Base-by-base conservation (phyloP, 2,888 invertebrate genomes). In the Pyralis farinalis region DNA sequence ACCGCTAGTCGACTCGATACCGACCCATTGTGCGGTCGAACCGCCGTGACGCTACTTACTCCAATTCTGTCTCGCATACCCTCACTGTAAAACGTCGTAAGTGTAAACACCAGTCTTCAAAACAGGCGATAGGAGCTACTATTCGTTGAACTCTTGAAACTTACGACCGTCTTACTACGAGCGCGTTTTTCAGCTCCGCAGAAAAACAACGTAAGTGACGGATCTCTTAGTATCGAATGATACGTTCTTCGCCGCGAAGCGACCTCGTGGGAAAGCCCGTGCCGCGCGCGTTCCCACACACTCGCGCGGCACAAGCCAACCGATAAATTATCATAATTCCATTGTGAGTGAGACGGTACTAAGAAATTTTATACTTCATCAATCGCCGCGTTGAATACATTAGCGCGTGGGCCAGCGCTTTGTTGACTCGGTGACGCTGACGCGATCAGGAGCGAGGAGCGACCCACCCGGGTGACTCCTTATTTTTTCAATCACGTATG, bases 291-390 rank as follows among this genome's bases (percentile, higher is more conserved):
- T 90, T 89, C 90, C 90, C 90, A 90, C 89, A 87, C 87, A 87
- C 87, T 81, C 81, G 77, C 76, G 80, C 85, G 85, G 87, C 86
- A 88, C 87, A 84, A 86, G 88, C 85, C 85, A 89, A 84, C 79
- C 87, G 88, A 88, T 88, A 88, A 87, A 88, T 88, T 87, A 88
- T 87, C 88, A 88, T 88, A 88, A 88, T 87, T 87, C 87, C 84
- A 88, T 88, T 88, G 88, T 88, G 86, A 85, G 84, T 84, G 86
- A 85, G 87, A 86, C 87, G 85, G 81, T 88, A 86, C 87, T 81
- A 83, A 87, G 88, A 88, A 88, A 87, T 86, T 86, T 86, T 85
- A 87, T 86, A 86, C 86, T 86, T 86, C 86, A 86, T 87, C 88
- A 86, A 87, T 86, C 84, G 87, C 72, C 70, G 86, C 71, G 78